A percentile compares a stretch with the other conserved stretches of the same genome.
These are phyloP conservation scores for Drosophila tristis DNA, from an alignment of 1,140 invertebrate genomes.

Conservation along the genomic window DNA sequence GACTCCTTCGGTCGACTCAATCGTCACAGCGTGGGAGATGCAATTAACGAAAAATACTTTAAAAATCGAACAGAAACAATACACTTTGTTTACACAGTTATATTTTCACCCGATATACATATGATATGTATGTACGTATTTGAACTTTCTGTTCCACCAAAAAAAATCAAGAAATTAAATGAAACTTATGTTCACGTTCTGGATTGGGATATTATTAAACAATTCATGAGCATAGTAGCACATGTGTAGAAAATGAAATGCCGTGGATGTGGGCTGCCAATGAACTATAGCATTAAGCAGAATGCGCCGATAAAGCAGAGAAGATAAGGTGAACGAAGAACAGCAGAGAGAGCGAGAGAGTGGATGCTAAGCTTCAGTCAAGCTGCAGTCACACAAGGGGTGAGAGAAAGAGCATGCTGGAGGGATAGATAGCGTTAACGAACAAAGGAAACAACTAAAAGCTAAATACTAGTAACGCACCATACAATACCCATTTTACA, in stretches of 20 bases:
- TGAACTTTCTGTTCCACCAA: background rate
- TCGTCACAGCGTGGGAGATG: conserved; percentile 37
- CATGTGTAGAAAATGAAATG: conserved; percentile 3
- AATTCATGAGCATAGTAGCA: background rate
- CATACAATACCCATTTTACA: too few relatives aligned
- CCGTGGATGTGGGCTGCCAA: conserved; percentile 8
- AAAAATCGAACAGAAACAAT: conserved; percentile 7
- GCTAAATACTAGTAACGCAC: too few relatives aligned
- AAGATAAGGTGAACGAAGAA: conserved; percentile 46
- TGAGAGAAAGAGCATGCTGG: background rate
- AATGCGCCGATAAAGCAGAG: conserved; percentile 42
- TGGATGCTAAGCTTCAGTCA: conserved; percentile 33
- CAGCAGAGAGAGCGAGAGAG: too few relatives aligned
- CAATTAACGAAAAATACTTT: conserved; percentile 39
- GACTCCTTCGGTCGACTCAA: conserved; percentile 11
- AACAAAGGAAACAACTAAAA: too few relatives aligned
- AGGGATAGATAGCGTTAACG: background rate
- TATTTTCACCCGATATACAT: background rate
- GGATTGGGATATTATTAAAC: background rate
- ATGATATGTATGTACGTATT: background rate
- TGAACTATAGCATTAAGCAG: conserved; percentile 21
- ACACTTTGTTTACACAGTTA: conserved; percentile 12
- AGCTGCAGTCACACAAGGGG: background rate
- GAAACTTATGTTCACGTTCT: background rate
- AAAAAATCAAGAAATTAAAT: conserved; percentile 20